A percentile compares a stretch with the other conserved stretches of the same genome.
Conservation (phyloP, 2,888 invertebrate species). For the Mythimna pallens region DNA sequence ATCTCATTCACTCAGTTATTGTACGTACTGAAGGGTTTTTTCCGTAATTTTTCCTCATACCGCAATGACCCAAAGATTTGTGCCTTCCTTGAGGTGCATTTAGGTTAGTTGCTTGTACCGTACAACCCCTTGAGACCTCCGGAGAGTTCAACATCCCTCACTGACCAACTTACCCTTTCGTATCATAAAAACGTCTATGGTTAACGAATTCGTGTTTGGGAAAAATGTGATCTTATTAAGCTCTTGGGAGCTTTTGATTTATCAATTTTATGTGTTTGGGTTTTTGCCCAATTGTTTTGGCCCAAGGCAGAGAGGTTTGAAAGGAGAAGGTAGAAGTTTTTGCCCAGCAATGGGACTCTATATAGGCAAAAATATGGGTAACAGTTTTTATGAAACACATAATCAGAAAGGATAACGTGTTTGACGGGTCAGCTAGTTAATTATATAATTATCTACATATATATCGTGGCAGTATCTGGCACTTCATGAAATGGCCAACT, state of each 20-base stretch:
- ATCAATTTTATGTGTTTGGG: background rate
- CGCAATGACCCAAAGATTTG: slow-evolving; percentile 58
- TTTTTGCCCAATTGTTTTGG: too few relatives aligned
- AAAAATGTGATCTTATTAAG: slow-evolving; percentile 28
- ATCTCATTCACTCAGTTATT: slow-evolving; percentile 41
- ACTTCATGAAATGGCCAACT: too few relatives aligned
- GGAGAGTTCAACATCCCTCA: slow-evolving; percentile 50
- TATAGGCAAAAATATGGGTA: too few relatives aligned
- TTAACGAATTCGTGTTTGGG: slow-evolving; percentile 26
- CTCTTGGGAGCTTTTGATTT: slow-evolving; percentile 35
- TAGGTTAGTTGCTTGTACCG: slow-evolving; percentile 39
- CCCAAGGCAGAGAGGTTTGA: too few relatives aligned
- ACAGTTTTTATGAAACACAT: too few relatives aligned
- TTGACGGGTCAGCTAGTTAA: too few relatives aligned
- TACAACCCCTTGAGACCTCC: slow-evolving; percentile 41
- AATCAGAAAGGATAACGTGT: too few relatives aligned
- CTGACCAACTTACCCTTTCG: slow-evolving; percentile 40
- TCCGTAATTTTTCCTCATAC: slow-evolving; percentile 59
- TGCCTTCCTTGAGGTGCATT: slow-evolving; percentile 52
- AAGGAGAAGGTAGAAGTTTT: too few relatives aligned
- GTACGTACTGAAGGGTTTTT: slow-evolving; percentile 40
- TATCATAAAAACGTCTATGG: slow-evolving; percentile 44
- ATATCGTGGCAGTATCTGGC: too few relatives aligned
- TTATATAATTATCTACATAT: too few relatives aligned
- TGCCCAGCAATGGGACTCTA: too few relatives aligned